A percentile compares a stretch with the other conserved stretches of the same genome.
Conservation (phyloP, 1,140 invertebrate genomes). For the Lamellibrachia luymesi region DNA sequence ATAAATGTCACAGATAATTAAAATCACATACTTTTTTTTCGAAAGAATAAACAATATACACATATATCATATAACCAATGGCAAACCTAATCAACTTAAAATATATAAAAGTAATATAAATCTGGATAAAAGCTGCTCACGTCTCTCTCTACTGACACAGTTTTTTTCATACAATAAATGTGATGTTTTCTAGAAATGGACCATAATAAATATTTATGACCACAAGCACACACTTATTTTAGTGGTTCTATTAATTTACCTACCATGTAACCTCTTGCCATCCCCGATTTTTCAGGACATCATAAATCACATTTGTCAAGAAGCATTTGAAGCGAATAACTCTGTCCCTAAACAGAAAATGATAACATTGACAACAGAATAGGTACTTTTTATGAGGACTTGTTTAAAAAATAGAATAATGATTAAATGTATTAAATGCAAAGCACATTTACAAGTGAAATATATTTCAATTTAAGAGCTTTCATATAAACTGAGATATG, state of each 20-base stretch:
- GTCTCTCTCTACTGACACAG: slow-evolving; percentile 27
- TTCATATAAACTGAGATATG: background rate
- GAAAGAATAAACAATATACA: background rate
- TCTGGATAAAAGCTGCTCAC: slow-evolving; percentile 17
- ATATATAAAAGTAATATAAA: slow-evolving; percentile 15
- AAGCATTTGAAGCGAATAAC: slow-evolving; percentile 55
- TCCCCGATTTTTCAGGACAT: slow-evolving; percentile 52
- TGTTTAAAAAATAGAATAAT: background rate
- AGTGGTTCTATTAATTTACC: background rate
- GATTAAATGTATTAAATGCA: background rate
- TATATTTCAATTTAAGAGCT: background rate
- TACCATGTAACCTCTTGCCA: slow-evolving; percentile 53
- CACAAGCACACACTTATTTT: background rate
- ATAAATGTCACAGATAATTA: too few relatives aligned
- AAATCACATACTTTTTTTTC: background rate
- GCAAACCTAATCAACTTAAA: background rate
- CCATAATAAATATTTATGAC: background rate
- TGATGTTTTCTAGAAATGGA: background rate
- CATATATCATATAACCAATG: background rate
- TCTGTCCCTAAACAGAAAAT: slow-evolving; percentile 18
- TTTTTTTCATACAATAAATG: background rate
- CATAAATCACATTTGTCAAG: slow-evolving; percentile 54
- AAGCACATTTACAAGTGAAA: background rate
- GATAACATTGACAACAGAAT: background rate
- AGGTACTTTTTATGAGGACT: background rate